Percentiles rank a stretch among this genome's conserved stretches.
phyloP scores from a whole-genome alignment of 2,888 invertebrate genomes.

The Rhagophthalmus giganteus region DNA sequence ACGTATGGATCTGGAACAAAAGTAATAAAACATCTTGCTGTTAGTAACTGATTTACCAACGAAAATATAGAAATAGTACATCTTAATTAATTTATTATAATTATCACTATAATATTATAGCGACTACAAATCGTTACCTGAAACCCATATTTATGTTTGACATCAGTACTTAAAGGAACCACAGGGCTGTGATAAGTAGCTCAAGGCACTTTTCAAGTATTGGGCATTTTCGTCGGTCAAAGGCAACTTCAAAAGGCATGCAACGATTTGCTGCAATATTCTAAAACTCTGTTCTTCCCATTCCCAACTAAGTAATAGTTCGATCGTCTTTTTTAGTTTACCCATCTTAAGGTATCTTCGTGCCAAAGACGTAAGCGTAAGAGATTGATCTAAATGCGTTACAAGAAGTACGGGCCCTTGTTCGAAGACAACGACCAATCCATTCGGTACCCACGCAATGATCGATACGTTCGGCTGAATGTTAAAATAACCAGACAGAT shows the following conservation, averaged over 20 bases:
- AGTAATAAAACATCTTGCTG: too few relatives aligned
- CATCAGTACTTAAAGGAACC: conserved; percentile 66
- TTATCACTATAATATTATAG: not conserved
- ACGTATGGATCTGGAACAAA: conserved; percentile 68
- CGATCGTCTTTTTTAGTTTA: conserved; percentile 70
- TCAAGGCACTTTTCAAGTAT: conserved; percentile 75
- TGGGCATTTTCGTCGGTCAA: conserved; percentile 66
- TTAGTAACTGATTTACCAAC: too few relatives aligned
- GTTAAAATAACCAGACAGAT: conserved; percentile 65
- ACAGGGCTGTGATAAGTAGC: conserved; percentile 77
- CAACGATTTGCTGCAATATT: conserved; percentile 73
- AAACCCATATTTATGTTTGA: conserved; percentile 74
- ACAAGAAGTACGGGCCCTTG: conserved; percentile 61
- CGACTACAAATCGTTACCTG: conserved; percentile 39
- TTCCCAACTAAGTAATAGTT: conserved; percentile 67
- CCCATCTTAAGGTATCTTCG: conserved; percentile 64
- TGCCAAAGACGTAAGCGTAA: conserved; percentile 43
- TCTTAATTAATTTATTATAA: not conserved
- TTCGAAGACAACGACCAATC: conserved; percentile 63
- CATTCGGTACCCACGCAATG: conserved; percentile 48
- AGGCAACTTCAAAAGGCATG: conserved; percentile 63
- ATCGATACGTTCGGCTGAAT: conserved; percentile 47
- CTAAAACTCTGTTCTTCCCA: conserved; percentile 76
- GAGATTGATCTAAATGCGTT: conserved; percentile 45
- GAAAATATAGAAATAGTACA: conserved; percentile 20